A percentile compares a stretch with the other conserved stretches of the same genome.
Evolutionary conservation across 2,797 vertebrate genomes (phyloP).

Genomic region (Channa striata): DNA sequence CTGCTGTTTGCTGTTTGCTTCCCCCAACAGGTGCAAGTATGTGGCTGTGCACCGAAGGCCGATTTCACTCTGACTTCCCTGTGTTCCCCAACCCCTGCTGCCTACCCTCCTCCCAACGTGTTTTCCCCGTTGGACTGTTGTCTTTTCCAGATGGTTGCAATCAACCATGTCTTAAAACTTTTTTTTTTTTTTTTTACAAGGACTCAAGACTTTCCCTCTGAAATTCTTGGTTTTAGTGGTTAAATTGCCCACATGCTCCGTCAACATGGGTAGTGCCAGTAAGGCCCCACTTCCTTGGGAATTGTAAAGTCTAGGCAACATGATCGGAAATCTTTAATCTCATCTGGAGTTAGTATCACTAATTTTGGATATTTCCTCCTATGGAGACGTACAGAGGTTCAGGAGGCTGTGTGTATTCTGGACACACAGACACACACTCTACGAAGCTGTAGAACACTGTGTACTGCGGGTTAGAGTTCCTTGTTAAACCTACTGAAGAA

Average conservation of each 20-base stretch:
- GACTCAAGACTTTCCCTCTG: conserved; percentile 52
- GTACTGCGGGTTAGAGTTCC: conserved; percentile 17
- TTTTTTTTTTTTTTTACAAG: conserved; percentile 51
- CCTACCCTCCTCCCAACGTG: conserved; percentile 9
- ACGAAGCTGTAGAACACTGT: conserved; percentile 15
- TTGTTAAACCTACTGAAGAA: conserved; percentile 55
- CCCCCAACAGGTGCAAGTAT: conserved; percentile 64
- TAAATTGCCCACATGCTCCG: conserved; percentile 19
- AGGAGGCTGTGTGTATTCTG: conserved; percentile 30
- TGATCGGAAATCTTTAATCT: background rate
- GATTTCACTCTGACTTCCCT: conserved; percentile 12
- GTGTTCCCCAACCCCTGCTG: conserved; percentile 12
- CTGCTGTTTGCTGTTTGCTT: conserved; percentile 48
- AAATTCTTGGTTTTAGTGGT: conserved; percentile 71
- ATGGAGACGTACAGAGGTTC: conserved; percentile 20
- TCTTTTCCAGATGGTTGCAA: conserved; percentile 65
- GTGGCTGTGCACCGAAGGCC: conserved; percentile 40
- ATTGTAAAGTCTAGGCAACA: background rate
- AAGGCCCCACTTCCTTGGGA: conserved; percentile 16
- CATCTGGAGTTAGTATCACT: conserved; percentile 23
- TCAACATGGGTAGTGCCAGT: conserved; percentile 33
- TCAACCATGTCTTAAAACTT: conserved; percentile 35
- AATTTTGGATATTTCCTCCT: background rate
- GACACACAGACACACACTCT: conserved; percentile 5
- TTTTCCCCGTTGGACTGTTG: conserved; percentile 18